Conservation (phyloP, 2,113 vertebrate genomes). For the Pionites leucogaster region DNA sequence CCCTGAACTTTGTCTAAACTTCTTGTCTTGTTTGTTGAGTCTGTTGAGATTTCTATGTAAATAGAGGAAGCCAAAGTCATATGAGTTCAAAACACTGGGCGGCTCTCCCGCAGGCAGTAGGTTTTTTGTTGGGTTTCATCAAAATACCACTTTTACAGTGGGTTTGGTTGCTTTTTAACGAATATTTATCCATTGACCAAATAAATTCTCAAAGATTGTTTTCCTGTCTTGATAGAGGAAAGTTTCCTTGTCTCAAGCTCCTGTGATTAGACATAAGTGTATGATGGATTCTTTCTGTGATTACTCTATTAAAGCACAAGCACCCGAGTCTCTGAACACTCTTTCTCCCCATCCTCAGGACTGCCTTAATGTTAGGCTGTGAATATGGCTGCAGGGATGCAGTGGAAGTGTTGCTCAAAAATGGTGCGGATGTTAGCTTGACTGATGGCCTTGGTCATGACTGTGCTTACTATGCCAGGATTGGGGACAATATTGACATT, state of each 20-base stretch:
- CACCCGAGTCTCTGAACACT: rapidly evolving
- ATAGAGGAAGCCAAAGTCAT: neutral
- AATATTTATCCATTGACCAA: neutral
- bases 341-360: conserved; percentile 75
- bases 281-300: rapidly evolving
- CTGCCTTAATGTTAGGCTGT: conserved; percentile 91
- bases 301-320: rapidly evolving
- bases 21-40: neutral
- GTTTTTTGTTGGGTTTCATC: neutral
- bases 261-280: rapidly evolving
- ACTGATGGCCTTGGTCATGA: conserved; percentile 87
- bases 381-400: conserved; percentile 92
- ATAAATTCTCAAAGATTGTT: neutral
- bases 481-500: conserved; percentile 89
- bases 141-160: rapidly evolving
- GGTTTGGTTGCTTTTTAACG: neutral
- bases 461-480: conserved; percentile 88
- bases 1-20: neutral
- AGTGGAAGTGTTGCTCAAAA: conserved; percentile 89
- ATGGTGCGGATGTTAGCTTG: conserved; percentile 81
- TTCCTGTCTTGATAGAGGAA: neutral
- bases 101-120: neutral
- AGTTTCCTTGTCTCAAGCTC: neutral
- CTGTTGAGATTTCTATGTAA: neutral
- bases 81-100: neutral